Evolutionary conservation across 2,888 invertebrate genomes (phyloP).

Genomic region (Elaeidobius kamerunicus): DNA sequence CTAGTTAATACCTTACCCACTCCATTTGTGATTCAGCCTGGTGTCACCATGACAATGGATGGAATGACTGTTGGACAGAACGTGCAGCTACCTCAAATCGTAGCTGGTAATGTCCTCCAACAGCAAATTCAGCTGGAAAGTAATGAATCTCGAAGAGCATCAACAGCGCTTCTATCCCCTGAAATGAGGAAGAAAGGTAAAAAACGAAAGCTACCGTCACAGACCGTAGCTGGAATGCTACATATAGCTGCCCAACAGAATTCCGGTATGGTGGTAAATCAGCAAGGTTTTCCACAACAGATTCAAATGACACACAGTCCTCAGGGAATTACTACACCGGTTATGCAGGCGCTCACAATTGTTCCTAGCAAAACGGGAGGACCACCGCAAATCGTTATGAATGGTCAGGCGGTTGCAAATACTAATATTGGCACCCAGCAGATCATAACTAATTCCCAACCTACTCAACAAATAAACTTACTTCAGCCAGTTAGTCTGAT

Average conservation of each 20-base stretch:
- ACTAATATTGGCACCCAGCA: slow-evolving; percentile 63
- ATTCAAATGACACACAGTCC: slow-evolving; percentile 68
- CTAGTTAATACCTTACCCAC: slow-evolving; percentile 76
- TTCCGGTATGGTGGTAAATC: slow-evolving; percentile 57
- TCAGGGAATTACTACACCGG: slow-evolving; percentile 63
- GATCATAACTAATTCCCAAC: slow-evolving; percentile 58
- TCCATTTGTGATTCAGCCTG: slow-evolving; percentile 75
- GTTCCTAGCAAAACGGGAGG: slow-evolving; percentile 72
- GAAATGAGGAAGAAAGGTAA: slow-evolving; percentile 59
- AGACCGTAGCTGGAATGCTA: slow-evolving; percentile 67
- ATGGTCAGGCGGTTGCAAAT: slow-evolving; percentile 60
- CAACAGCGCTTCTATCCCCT: slow-evolving; percentile 61
- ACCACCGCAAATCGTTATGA: slow-evolving; percentile 74
- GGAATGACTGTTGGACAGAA: slow-evolving; percentile 60
- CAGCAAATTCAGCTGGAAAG: slow-evolving; percentile 55
- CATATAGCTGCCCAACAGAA: slow-evolving; percentile 69
- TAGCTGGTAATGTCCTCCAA: slow-evolving; percentile 62
- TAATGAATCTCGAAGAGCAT: slow-evolving; percentile 52
- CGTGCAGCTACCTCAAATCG: slow-evolving; percentile 66
- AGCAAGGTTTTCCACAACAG: slow-evolving; percentile 64
- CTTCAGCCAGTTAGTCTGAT: slow-evolving; percentile 79
- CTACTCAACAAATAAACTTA: slow-evolving; percentile 64
- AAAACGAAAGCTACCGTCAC: slow-evolving; percentile 71
- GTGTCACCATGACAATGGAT: slow-evolving; percentile 70
- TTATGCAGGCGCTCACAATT: slow-evolving; percentile 73